A percentile compares a stretch with the other conserved stretches of the same genome.
Evolutionary conservation across 64 coral and sea anemone genomes (phyloP).

Genomic region (Stichodactyla mertensii): DNA sequence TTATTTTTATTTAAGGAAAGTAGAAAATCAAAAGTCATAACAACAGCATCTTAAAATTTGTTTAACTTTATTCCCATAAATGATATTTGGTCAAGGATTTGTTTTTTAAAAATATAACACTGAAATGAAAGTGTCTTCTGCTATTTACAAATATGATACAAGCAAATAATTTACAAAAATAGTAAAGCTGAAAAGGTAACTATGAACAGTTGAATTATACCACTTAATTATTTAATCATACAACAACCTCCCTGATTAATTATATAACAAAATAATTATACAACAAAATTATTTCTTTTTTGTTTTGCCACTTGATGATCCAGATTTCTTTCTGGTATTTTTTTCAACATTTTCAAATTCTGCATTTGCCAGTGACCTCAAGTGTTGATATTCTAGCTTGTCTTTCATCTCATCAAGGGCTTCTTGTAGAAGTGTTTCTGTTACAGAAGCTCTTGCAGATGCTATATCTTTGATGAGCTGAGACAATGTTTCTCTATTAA

Average conservation of each 20-base stretch:
- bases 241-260: background rate
- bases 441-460: background rate
- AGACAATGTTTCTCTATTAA: background rate
- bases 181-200: no score
- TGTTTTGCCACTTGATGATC: background rate
- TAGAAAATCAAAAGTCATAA: background rate
- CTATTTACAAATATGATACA: no score
- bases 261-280: background rate
- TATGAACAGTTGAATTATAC: no score
- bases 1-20: background rate
- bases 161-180: no score
- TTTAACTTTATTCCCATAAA: no score
- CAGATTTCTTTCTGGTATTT: constrained; percentile 6
- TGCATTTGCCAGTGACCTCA: background rate
- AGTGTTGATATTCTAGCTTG: constrained; percentile 19
- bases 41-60: background rate
- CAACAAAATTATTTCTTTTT: background rate
- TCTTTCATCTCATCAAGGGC: constrained; percentile 24
- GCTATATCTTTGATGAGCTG: constrained; percentile 9
- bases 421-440: constrained; percentile 25
- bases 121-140: no score
- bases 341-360: background rate
- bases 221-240: no score
- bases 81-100: no score
- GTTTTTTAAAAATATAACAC: no score